Evolutionary conservation across 2,797 vertebrate species (phyloP), one percentile per base, ranked within the genome.

Genomic region (Sandelia bainsii): DNA sequence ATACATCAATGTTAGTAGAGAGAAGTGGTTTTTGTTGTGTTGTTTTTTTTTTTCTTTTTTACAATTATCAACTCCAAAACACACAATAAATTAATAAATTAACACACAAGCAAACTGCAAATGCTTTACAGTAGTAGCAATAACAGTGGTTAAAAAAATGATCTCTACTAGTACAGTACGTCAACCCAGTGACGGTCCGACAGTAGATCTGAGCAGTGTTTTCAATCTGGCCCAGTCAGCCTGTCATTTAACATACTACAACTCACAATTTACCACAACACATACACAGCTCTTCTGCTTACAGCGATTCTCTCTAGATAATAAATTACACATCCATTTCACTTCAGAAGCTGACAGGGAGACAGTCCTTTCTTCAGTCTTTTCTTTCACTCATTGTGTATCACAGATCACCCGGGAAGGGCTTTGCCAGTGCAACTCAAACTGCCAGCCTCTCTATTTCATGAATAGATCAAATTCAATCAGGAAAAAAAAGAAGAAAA

Each of bases 61-160:
- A 93, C 87, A 91, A 87, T 73, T 70, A 77, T 64, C 72, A 90
- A 93, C 94, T 92, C 87, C 90, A 94, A 91, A 84, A 93, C 91
- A 91, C 89, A 91, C 93, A 97, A 98, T 98, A 98, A 98, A 98
- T 98, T 97, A 98, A 97, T 98, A 98, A 98, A 95, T 99, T 97
- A 98, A 96, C 93, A 95, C 94, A 96, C 96, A 95, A 96, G 95
- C 95, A 94, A 95, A 95, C 94, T 92, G 96, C 91, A 94, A 96
- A 96, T 93, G 89, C 85, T 90, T 93, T 93, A 93, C 93, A 95
- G 91, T 92, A 93, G 90, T 91, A 93, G 90, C 89, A 93, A 87
- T 87, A 91, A 91, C 84, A 94, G 91, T 91, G 91, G 90, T 92
- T 91, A 82, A 89, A 85, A 86, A 63, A 48, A 91, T 23, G 50